phyloP scores from a whole-genome alignment of 2,797 vertebrate species.

The Euphonia xanthogaster region DNA sequence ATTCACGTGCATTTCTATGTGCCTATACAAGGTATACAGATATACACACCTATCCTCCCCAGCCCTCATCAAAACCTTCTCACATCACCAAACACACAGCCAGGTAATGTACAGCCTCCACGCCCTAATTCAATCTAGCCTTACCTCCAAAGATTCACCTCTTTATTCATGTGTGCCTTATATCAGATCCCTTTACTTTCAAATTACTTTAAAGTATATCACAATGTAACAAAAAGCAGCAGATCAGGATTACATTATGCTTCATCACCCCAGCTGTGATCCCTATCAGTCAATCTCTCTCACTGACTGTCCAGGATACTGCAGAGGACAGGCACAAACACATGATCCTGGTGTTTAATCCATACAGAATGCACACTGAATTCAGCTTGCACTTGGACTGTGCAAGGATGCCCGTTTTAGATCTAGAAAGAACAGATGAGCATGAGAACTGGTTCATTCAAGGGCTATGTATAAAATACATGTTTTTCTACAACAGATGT shows the following conservation, averaged over 20 bases:
- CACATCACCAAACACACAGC: background rate
- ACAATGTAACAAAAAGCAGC: background rate
- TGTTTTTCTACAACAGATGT: slow-evolving; percentile 2
- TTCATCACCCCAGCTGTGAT: background rate
- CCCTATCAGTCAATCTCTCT: background rate
- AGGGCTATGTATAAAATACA: slow-evolving; percentile 24
- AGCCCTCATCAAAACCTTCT: background rate
- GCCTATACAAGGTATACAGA: background rate
- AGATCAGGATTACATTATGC: background rate
- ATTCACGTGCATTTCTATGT: background rate
- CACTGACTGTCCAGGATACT: background rate
- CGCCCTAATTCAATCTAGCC: background rate
- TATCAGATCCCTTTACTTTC: background rate
- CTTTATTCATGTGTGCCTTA: background rate
- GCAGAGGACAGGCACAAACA: background rate
- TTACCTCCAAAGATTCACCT: background rate
- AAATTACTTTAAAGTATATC: background rate
- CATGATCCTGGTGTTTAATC: background rate
- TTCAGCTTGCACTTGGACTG: background rate
- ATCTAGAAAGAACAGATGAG: background rate
- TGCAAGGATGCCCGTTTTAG: background rate
- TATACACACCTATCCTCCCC: background rate
- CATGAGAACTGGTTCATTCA: background rate
- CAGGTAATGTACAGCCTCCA: background rate
- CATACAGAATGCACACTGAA: background rate